phyloP scores from a whole-genome alignment of 2,113 vertebrate genomes.

The Pomatorhinus ruficollis region DNA sequence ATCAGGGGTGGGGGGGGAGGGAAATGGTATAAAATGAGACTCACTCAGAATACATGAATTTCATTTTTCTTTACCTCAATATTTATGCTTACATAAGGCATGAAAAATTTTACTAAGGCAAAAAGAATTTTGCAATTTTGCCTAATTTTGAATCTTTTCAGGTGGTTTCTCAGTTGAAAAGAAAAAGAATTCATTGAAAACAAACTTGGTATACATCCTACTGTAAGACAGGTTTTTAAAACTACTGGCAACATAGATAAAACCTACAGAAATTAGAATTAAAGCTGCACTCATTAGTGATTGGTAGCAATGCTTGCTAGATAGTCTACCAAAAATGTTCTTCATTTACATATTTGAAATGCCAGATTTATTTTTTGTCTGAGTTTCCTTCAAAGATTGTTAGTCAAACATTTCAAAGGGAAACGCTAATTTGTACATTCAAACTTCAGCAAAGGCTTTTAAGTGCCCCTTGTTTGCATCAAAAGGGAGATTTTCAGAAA shows the following conservation, averaged over 20 bases:
- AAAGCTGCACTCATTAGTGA: neutral
- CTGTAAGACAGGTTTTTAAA: neutral
- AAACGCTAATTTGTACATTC: neutral
- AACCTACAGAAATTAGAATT: neutral
- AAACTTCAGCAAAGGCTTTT: neutral
- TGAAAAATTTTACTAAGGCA: neutral
- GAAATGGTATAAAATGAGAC: neutral
- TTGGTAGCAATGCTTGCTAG: neutral
- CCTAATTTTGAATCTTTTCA: neutral
- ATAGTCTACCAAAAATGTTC: neutral
- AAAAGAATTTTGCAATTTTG: neutral
- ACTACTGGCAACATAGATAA: neutral
- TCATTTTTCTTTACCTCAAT: neutral
- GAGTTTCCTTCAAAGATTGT: neutral
- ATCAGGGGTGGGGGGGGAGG: neutral
- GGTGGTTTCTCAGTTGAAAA: neutral
- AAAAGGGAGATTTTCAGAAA: neutral
- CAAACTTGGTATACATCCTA: neutral
- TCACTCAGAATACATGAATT: slow-evolving; percentile 12
- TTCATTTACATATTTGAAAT: neutral
- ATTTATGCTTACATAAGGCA: neutral
- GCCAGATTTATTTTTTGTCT: neutral
- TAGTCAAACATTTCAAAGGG: neutral
- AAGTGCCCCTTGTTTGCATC: neutral
- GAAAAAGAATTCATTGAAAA: neutral